Percentiles rank a stretch among this genome's conserved stretches.
These are phyloP conservation scores for Anastrepha obliqua DNA, from an alignment of 1,140 invertebrate species.

Conservation along the genomic window DNA sequence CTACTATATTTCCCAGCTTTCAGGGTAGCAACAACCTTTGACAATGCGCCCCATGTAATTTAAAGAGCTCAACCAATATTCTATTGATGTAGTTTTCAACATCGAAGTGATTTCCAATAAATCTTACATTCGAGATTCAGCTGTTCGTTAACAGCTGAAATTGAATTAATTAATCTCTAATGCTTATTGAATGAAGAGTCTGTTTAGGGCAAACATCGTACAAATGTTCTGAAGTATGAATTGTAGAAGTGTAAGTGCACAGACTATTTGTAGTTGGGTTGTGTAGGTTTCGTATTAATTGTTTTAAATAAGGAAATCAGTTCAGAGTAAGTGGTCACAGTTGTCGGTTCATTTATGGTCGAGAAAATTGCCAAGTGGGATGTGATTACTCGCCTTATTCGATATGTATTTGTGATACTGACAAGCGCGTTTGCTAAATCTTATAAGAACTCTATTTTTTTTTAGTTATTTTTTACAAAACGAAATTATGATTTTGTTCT, in stretches of 20 bases:
- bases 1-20: too few species aligned
- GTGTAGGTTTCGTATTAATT: conserved; percentile 47
- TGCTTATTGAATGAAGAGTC: too few species aligned
- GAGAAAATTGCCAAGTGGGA: conserved; percentile 12
- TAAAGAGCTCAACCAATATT: too few species aligned
- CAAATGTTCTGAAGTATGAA: background rate
- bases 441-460: background rate
- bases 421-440: background rate
- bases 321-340: conserved; percentile 3
- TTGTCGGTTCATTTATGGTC: conserved; percentile 45
- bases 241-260: too few species aligned
- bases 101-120: too few species aligned
- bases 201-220: too few species aligned
- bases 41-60: too few species aligned
- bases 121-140: too few species aligned
- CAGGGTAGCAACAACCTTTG: too few species aligned
- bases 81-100: too few species aligned
- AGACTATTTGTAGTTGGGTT: background rate
- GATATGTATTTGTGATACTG: background rate
- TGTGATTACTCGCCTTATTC: background rate
- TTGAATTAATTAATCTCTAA: too few species aligned
- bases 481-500: background rate
- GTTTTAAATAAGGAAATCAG: conserved; percentile 37
- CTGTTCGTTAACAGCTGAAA: too few species aligned
- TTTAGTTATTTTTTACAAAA: background rate